Evolutionary conservation across 1,140 invertebrate species (phyloP), one percentile per base, ranked within the genome.

Genomic region (Bombus soroeensis): DNA sequence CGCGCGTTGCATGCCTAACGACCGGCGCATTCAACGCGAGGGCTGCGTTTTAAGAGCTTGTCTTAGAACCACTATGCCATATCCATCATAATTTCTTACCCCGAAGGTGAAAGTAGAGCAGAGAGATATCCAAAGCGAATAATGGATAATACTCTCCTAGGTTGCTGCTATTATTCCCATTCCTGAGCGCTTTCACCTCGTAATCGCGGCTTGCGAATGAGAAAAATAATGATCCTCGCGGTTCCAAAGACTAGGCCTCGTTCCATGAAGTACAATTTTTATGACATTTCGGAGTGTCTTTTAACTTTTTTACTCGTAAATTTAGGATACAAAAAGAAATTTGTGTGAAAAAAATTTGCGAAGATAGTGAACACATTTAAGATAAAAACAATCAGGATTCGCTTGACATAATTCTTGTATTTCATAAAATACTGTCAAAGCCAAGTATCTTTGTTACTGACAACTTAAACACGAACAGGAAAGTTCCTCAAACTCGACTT

Each of bases 1-100:
- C 85, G 90, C 92, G 88, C 91, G 90, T 66, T 82, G 73, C 86
- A 68, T 43, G 81, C 72, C 84, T 87, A 91, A 89, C 88, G 89
- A 91, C 83, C 87, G 68, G 32, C 53, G 81, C 71, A 62, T 73
- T 70, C 43, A 81, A 78, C 41, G 41, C 73, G 43, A 66, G 81
- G 81, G 75, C 66, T 78, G 78, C 59, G 57, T 59, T 64, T 75
- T 79, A 68, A 88, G 72, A 81, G 81, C 74, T 86, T 43, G 81
- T 82, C 43, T 82, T 62, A 68, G 70, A 70, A 78, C 83, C 78
- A 70, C 79, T 76, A 81, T 81, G 79, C 47, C 85, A 81, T 92
- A 92, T 93, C 89, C 91, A 90, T 93, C 90, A 92, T 86, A 72
- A 93, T 93, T 89, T 89, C 81, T 70, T 86, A 62, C 85, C 87